These are phyloP conservation scores for Ascidia mentula DNA, from an alignment of 23 tunicate genomes.

Conservation along the genomic window DNA sequence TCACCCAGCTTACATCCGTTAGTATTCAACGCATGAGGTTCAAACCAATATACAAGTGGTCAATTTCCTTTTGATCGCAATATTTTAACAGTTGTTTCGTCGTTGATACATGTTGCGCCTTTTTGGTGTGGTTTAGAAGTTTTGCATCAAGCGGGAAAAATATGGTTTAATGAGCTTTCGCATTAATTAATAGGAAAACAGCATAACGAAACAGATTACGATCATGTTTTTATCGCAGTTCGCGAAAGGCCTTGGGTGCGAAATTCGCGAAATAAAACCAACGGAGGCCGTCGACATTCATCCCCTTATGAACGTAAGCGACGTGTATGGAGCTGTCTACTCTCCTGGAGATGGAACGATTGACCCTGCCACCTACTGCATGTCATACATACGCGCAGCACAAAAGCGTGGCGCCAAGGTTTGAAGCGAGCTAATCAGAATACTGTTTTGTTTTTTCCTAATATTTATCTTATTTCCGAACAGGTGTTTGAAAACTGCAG, in stretches of 20 bases:
- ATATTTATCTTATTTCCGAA: not conserved
- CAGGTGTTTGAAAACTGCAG: constrained; percentile 59
- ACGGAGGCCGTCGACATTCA: constrained; percentile 45
- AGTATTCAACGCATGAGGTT: not conserved
- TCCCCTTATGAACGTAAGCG: constrained; percentile 49
- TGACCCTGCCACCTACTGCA: constrained; percentile 82
- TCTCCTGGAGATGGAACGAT: constrained; percentile 73
- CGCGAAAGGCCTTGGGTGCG: constrained; percentile 43
- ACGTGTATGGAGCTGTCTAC: constrained; percentile 48
- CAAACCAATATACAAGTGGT: too few relatives aligned
- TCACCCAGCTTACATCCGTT: constrained; percentile 26
- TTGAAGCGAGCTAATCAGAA: too few relatives aligned
- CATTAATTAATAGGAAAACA: not conserved
- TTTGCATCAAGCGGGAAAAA: too few relatives aligned
- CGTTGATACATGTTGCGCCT: not conserved
- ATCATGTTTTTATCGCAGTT: constrained; percentile 23
- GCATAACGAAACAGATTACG: not conserved
- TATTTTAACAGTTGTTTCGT: not conserved
- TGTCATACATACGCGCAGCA: constrained; percentile 64
- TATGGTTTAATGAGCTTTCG: too few relatives aligned
- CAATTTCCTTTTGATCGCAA: too few relatives aligned
- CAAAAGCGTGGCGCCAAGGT: constrained; percentile 56
- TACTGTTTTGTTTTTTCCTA: too few relatives aligned
- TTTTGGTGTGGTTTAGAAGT: not conserved
- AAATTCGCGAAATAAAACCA: constrained; percentile 17